A percentile compares a stretch with the other conserved stretches of the same genome.
phyloP scores from a whole-genome alignment of 1,140 invertebrate species.

The Trachymyrmex cornetzi region DNA sequence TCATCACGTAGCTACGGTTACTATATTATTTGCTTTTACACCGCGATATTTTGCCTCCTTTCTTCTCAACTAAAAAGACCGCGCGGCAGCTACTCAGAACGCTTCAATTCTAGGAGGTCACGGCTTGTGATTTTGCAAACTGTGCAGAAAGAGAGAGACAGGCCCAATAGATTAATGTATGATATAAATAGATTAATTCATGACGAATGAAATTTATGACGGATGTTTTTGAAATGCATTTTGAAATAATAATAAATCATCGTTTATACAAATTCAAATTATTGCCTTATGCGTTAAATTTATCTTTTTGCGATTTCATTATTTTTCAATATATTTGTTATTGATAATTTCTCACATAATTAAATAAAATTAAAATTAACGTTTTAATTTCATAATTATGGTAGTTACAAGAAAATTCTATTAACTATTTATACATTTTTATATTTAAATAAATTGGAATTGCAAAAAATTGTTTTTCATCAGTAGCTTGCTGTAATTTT shows the following conservation, averaged over 20 bases:
- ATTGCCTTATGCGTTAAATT: background rate
- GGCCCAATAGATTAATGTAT: background rate
- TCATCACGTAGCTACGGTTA: constrained; percentile 48
- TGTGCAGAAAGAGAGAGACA: background rate
- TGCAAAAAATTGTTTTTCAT: background rate
- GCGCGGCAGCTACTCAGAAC: background rate
- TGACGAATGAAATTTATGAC: background rate
- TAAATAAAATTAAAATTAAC: background rate
- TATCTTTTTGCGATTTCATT: background rate
- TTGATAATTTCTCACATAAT: background rate
- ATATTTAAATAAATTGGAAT: background rate
- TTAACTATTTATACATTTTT: background rate
- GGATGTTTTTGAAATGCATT: background rate
- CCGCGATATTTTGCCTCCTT: constrained; percentile 23
- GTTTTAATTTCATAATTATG: background rate
- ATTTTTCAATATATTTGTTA: background rate
- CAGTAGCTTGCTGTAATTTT: background rate
- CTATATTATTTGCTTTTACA: constrained; percentile 23
- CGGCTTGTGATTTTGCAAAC: background rate
- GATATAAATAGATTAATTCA: background rate
- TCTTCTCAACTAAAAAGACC: constrained; percentile 4
- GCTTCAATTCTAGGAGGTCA: background rate
- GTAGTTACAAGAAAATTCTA: too few relatives aligned
- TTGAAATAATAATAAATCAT: background rate
- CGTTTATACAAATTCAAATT: background rate